phyloP scores from a whole-genome alignment of 1,140 invertebrate species.

The Cepaea nemoralis region DNA sequence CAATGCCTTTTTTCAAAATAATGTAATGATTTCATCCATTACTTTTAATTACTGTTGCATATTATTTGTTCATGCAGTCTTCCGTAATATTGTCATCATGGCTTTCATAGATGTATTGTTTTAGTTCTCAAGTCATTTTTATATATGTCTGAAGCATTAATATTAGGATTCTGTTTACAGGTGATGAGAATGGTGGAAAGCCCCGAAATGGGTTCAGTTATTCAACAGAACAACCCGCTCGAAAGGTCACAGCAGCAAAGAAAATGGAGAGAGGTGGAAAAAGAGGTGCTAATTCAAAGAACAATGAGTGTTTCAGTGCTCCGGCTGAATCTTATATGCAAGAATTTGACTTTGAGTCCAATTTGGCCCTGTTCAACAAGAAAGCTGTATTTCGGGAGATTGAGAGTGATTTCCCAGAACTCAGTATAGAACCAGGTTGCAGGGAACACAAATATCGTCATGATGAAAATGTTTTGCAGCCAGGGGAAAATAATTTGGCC shows the following conservation, averaged over 20 bases:
- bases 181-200: neutral
- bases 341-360: slow-evolving; percentile 94
- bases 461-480: slow-evolving; percentile 87
- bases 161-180: neutral
- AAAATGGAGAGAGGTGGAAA: slow-evolving; percentile 37
- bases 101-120: too few relatives aligned
- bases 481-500: slow-evolving; percentile 76
- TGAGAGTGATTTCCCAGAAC: slow-evolving; percentile 69
- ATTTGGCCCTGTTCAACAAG: slow-evolving; percentile 91
- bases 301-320: slow-evolving; percentile 75
- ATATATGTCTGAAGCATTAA: too few relatives aligned
- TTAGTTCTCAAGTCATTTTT: too few relatives aligned
- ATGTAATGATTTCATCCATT: too few relatives aligned
- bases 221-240: neutral
- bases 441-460: slow-evolving; percentile 77
- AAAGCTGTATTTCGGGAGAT: slow-evolving; percentile 80
- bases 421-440: slow-evolving; percentile 49
- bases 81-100: too few relatives aligned
- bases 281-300: slow-evolving; percentile 31
- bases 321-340: slow-evolving; percentile 76
- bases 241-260: slow-evolving; percentile 10
- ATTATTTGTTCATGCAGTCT: too few relatives aligned
- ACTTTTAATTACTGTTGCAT: too few relatives aligned
- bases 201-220: neutral
- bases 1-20: too few relatives aligned